Conservation (phyloP, 2,888 invertebrate species). For the Hemicrepidius hirtus region DNA sequence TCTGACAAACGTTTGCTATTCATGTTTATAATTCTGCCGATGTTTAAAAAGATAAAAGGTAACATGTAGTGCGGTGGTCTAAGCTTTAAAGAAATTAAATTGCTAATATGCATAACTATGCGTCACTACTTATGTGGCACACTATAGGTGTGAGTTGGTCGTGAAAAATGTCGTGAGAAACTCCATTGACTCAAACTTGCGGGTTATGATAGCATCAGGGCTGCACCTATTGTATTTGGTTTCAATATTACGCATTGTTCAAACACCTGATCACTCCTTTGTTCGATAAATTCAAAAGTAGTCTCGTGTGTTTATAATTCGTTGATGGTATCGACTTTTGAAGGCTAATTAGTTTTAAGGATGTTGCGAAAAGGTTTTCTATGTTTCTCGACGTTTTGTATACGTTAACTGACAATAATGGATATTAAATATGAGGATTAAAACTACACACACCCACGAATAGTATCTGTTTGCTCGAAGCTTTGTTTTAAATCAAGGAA, state of each 20-base stretch:
- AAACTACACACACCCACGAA: no score
- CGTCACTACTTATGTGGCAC: not conserved
- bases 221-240: slow-evolving; percentile 43
- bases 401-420: not conserved
- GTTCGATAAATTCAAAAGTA: slow-evolving; percentile 32
- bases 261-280: slow-evolving; percentile 42
- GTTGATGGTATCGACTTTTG: slow-evolving; percentile 1
- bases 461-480: not conserved
- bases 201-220: slow-evolving; percentile 36
- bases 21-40: no score
- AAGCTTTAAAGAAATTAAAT: slow-evolving; percentile 2
- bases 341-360: slow-evolving; percentile 13
- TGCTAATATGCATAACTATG: slow-evolving; percentile 33
- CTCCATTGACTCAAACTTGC: slow-evolving; percentile 32
- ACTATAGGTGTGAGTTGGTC: slow-evolving; percentile 16
- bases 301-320: not conserved
- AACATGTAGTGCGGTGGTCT: slow-evolving; percentile 20
- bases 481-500: slow-evolving; percentile 15
- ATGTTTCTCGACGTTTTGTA: not conserved
- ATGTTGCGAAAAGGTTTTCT: slow-evolving; percentile 12
- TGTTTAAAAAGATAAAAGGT: not conserved
- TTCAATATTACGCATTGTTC: slow-evolving; percentile 47
- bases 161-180: slow-evolving; percentile 48
- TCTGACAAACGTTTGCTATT: no score
- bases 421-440: not conserved